Conservation (phyloP, 2,113 vertebrate genomes). For the Myiozetetes cayanensis region DNA sequence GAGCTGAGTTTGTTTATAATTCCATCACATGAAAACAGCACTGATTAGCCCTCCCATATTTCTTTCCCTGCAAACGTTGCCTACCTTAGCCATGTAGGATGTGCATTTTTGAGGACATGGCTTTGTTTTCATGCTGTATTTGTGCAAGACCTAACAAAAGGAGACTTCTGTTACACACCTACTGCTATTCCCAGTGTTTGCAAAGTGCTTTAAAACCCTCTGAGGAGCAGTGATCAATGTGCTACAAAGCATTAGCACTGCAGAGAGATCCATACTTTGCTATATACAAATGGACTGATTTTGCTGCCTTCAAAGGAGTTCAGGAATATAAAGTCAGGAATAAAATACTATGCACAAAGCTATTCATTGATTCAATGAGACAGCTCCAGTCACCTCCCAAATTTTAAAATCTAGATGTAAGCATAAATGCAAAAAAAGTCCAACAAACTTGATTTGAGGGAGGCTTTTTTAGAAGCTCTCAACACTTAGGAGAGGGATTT, state of each 20-base stretch:
- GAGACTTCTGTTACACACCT: neutral
- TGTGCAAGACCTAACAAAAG: neutral
- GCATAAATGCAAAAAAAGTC: fast-evolving
- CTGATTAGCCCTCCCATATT: neutral
- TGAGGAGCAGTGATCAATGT: neutral
- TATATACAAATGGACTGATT: neutral
- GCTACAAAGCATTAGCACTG: neutral
- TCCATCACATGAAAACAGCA: neutral
- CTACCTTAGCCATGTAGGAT: neutral
- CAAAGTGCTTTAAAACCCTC: neutral
- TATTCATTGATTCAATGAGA: neutral
- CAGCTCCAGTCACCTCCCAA: neutral
- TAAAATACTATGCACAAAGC: neutral
- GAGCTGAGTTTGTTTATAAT: neutral
- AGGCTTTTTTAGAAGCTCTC: neutral
- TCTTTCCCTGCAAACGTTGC: neutral
- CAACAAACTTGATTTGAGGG: neutral
- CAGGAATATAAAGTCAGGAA: neutral
- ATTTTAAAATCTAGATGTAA: neutral
- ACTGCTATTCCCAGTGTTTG: neutral
- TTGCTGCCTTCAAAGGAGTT: neutral
- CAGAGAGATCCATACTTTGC: neutral
- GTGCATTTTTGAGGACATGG: neutral
- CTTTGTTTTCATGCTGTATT: neutral
- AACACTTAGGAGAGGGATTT: neutral